These are phyloP conservation scores for Prionailurus viverrinus DNA, from an alignment of 2,113 vertebrate genomes.

Conservation along the genomic window DNA sequence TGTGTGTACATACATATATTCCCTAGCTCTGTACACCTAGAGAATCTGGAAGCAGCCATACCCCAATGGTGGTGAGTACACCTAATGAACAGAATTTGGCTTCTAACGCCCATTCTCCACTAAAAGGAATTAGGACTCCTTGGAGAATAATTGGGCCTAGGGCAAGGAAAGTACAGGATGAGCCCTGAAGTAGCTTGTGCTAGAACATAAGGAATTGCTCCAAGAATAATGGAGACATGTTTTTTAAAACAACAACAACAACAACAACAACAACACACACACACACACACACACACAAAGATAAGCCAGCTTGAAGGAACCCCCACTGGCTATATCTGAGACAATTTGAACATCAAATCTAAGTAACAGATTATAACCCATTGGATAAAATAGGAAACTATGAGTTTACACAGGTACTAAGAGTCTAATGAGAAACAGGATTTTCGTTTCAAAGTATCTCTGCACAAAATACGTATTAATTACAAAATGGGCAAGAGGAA, in stretches of 20 bases:
- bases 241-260: background rate
- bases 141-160: background rate
- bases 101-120: background rate
- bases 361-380: background rate
- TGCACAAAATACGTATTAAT: background rate
- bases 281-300: background rate
- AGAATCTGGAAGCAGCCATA: background rate
- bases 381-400: background rate
- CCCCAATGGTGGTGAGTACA: background rate
- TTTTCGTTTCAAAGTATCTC: conserved; percentile 13
- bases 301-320: background rate
- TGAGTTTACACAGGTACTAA: background rate
- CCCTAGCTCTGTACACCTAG: background rate
- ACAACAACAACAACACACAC: background rate
- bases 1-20: background rate
- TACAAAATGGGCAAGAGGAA: background rate
- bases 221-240: background rate
- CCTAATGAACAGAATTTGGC: background rate
- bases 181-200: background rate
- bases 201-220: background rate
- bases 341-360: background rate
- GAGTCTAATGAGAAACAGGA: background rate
- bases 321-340: background rate
- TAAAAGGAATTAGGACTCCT: background rate
- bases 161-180: background rate